Percentiles rank a stretch among this genome's conserved stretches.
These are phyloP conservation scores for Acanthacorydalis orientalis DNA, from an alignment of 2,888 invertebrate species.

Conservation along the genomic window DNA sequence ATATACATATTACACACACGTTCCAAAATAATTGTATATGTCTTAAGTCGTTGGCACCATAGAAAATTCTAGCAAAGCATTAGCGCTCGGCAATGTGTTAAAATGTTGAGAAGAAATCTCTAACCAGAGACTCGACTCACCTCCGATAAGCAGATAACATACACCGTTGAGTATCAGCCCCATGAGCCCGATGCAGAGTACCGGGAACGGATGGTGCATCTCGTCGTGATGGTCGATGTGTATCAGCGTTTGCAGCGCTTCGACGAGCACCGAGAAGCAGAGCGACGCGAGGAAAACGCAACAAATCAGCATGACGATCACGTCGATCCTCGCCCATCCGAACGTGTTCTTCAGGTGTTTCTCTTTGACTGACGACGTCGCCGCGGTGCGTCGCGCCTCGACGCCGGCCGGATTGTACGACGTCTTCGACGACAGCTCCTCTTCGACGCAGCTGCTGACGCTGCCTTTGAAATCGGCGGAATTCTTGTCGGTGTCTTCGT, in stretches of 20 bases:
- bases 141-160: constrained; percentile 68
- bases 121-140: too few relatives aligned
- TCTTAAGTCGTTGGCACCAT: too few relatives aligned
- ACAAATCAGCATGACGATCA: constrained; percentile 66
- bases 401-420: background rate
- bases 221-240: constrained; percentile 56
- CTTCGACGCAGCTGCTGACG: background rate
- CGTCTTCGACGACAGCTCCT: background rate
- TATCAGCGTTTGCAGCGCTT: constrained; percentile 63
- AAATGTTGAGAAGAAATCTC: too few relatives aligned
- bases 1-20: too few relatives aligned
- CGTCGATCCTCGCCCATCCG: constrained; percentile 82
- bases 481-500: too few relatives aligned
- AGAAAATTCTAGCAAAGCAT: too few relatives aligned
- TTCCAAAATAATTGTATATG: too few relatives aligned
- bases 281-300: constrained; percentile 71
- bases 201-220: constrained; percentile 57
- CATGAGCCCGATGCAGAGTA: constrained; percentile 50
- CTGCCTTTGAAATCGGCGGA: background rate
- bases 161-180: constrained; percentile 61
- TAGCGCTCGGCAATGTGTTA: too few relatives aligned
- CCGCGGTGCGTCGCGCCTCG: background rate
- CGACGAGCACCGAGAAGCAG: constrained; percentile 64
- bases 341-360: constrained; percentile 67
- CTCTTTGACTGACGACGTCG: constrained; percentile 16